These are phyloP conservation scores for Aplocera efformata DNA, from an alignment of 2,888 invertebrate genomes.

Conservation along the genomic window DNA sequence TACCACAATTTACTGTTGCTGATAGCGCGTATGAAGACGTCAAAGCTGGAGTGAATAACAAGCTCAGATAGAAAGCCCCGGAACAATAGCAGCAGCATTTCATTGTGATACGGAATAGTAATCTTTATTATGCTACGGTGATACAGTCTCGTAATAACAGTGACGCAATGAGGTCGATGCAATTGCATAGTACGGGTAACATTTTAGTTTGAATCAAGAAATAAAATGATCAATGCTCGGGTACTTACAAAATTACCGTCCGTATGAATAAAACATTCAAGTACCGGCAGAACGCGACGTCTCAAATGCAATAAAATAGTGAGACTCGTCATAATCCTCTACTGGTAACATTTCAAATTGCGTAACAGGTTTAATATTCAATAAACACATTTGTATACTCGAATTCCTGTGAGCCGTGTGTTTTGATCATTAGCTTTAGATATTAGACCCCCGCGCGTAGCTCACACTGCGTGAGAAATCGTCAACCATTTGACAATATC, in stretches of 20 bases:
- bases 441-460: conserved; percentile 63
- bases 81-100: conserved; percentile 68
- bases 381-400: conserved; percentile 60
- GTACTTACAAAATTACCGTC: conserved; percentile 41
- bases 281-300: conserved; percentile 39
- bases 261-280: conserved; percentile 48
- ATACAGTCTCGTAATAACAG: conserved; percentile 41
- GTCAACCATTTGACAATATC: conserved; percentile 65
- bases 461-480: conserved; percentile 70
- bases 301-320: conserved; percentile 46
- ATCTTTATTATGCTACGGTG: conserved; percentile 16
- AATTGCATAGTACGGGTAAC: conserved; percentile 20
- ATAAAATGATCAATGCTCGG: conserved; percentile 23
- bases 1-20: conserved; percentile 76
- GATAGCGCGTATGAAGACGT: conserved; percentile 75
- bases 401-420: conserved; percentile 59
- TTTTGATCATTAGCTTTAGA: conserved; percentile 64
- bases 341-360: conserved; percentile 52
- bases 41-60: conserved; percentile 63
- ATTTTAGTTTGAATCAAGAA: conserved; percentile 20
- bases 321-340: conserved; percentile 46
- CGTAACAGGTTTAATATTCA: conserved; percentile 60
- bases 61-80: conserved; percentile 54
- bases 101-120: conserved; percentile 50
- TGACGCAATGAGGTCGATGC: conserved; percentile 38